phyloP scores from a whole-genome alignment of 2,888 invertebrate species.

The Mechanitis messenoides region DNA sequence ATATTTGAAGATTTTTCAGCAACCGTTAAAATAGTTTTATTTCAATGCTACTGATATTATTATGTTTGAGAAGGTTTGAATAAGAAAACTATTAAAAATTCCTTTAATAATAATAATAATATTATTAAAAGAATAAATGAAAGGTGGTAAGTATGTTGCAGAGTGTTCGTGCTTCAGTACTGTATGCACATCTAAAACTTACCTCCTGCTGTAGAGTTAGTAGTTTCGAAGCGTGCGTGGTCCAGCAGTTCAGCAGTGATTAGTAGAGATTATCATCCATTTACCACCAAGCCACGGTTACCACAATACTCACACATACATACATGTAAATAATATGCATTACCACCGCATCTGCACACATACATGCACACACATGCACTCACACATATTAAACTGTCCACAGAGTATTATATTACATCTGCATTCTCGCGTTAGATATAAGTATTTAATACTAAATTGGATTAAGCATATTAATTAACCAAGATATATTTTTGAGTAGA shows the following conservation, averaged over 20 bases:
- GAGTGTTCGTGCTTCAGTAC: no score
- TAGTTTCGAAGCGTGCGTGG: conserved; percentile 22
- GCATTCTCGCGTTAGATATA: conserved; percentile 3
- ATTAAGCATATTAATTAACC: conserved; percentile 5
- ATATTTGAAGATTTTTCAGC: no score
- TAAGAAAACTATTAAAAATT: no score
- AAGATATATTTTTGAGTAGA: neutral
- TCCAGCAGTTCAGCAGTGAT: conserved; percentile 54
- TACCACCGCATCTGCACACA: conserved; percentile 51
- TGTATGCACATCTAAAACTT: no score
- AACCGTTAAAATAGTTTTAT: no score
- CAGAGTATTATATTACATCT: conserved; percentile 24
- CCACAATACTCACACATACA: conserved; percentile 46
- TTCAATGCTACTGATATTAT: no score
- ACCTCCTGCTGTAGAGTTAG: no score
- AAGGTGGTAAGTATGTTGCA: no score
- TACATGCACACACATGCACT: conserved; percentile 34
- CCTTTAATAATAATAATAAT: no score
- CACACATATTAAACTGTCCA: conserved; percentile 18
- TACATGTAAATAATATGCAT: neutral
- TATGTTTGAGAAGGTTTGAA: no score
- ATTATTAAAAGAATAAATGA: no score
- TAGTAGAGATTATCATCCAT: conserved; percentile 68
- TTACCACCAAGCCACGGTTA: conserved; percentile 60
- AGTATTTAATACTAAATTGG: conserved; percentile 5